A percentile compares a stretch with the other conserved stretches of the same genome.
phyloP scores from a whole-genome alignment of 2,888 invertebrate genomes.

The Amitus sp. region DNA sequence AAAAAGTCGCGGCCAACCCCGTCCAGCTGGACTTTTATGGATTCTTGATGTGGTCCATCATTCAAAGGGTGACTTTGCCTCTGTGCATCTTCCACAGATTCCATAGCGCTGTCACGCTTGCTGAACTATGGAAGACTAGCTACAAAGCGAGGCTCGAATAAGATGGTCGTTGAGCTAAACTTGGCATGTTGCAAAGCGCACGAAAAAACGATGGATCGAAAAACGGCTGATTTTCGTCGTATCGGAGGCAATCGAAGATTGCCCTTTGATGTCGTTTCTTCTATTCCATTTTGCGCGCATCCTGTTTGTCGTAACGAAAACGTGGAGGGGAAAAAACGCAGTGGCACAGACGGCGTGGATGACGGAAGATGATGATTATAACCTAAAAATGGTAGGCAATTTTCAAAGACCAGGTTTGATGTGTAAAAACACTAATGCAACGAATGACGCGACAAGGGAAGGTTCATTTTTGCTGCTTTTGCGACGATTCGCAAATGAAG shows the following conservation, averaged over 20 bases:
- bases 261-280: constrained; percentile 5
- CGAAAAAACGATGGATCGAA: constrained; percentile 2
- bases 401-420: background rate
- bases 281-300: background rate
- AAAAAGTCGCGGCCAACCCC: constrained; percentile 93
- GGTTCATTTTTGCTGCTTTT: too few relatives aligned
- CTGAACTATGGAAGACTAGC: constrained; percentile 96
- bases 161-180: constrained; percentile 50
- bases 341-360: background rate
- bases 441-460: too few relatives aligned
- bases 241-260: too few relatives aligned
- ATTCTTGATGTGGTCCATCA: constrained; percentile 91
- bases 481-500: too few relatives aligned
- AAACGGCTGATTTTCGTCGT: too few relatives aligned
- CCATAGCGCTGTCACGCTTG: constrained; percentile 93
- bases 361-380: too few relatives aligned
- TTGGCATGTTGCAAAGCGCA: background rate
- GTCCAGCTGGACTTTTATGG: constrained; percentile 93
- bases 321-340: background rate
- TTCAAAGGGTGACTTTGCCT: constrained; percentile 91
- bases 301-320: background rate
- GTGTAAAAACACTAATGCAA: background rate
- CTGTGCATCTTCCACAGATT: constrained; percentile 97
- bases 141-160: constrained; percentile 92
- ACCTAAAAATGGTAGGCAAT: background rate